Conservation (phyloP, 2,888 invertebrate species). For the Rhopalosiphum nymphaeae region DNA sequence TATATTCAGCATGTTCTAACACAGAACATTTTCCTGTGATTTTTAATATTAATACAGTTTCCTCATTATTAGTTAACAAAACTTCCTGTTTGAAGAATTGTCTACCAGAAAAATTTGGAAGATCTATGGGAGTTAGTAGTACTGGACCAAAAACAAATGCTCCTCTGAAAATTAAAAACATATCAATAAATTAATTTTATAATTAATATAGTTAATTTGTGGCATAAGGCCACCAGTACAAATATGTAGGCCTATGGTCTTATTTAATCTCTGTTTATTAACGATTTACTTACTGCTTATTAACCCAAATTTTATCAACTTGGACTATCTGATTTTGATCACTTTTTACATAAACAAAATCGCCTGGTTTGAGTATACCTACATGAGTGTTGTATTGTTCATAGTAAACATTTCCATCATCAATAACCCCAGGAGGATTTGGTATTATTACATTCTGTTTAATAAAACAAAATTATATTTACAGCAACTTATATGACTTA, state of each 20-base stretch:
- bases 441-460: slow-evolving; percentile 84
- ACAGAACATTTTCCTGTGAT: slow-evolving; percentile 94
- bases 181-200: background rate
- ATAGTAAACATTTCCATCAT: slow-evolving; percentile 87
- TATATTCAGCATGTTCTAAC: slow-evolving; percentile 89
- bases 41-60: slow-evolving; percentile 89
- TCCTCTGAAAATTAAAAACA: slow-evolving; percentile 75
- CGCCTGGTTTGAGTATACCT: slow-evolving; percentile 88
- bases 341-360: slow-evolving; percentile 94
- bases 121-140: slow-evolving; percentile 90
- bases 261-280: background rate
- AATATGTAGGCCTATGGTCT: background rate
- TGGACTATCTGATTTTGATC: slow-evolving; percentile 85
- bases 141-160: slow-evolving; percentile 95
- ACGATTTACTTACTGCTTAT: slow-evolving; percentile 79
- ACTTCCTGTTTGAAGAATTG: slow-evolving; percentile 95
- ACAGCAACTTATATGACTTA: background rate
- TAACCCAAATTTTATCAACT: slow-evolving; percentile 95
- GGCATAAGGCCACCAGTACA: background rate
- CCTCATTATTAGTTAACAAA: slow-evolving; percentile 90
- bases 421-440: slow-evolving; percentile 74
- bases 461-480: slow-evolving; percentile 64
- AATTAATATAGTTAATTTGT: background rate
- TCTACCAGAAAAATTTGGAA: slow-evolving; percentile 82
- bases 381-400: slow-evolving; percentile 89